These are phyloP conservation scores for Diachasmimorpha longicaudata DNA, from an alignment of 1,140 invertebrate species.

Conservation along the genomic window DNA sequence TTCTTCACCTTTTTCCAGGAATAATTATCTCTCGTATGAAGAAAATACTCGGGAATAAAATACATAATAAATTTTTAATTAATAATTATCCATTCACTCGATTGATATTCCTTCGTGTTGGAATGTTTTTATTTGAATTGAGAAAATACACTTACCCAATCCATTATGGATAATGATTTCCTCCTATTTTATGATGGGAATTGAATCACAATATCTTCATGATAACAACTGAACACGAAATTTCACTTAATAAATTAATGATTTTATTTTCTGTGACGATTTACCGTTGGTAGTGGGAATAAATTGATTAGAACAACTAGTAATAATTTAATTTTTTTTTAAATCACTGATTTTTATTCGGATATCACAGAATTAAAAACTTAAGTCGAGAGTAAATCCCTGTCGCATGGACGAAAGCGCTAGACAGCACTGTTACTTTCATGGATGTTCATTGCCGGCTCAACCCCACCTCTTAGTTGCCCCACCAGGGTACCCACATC, in stretches of 20 bases:
- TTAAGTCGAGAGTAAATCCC: constrained; percentile 33
- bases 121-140: not conserved
- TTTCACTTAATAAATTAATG: not conserved
- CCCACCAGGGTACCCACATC: constrained; percentile 38
- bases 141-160: not conserved
- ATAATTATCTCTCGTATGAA: not conserved
- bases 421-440: constrained; percentile 58
- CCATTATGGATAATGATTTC: not conserved
- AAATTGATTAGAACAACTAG: too few relatives aligned
- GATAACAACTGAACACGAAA: not conserved
- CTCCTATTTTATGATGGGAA: not conserved
- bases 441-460: constrained; percentile 47
- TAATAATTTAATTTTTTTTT: not conserved
- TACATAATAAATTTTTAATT: not conserved
- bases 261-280: too few relatives aligned
- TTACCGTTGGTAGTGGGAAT: too few relatives aligned
- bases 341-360: too few relatives aligned
- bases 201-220: not conserved
- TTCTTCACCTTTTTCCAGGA: not conserved
- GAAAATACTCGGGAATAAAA: not conserved
- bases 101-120: not conserved
- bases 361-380: constrained; percentile 39
- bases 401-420: constrained; percentile 37
- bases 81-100: not conserved
- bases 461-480: constrained; percentile 38